Conservation (phyloP, 2,888 invertebrate genomes). For the Eurytoma adleriae region DNA sequence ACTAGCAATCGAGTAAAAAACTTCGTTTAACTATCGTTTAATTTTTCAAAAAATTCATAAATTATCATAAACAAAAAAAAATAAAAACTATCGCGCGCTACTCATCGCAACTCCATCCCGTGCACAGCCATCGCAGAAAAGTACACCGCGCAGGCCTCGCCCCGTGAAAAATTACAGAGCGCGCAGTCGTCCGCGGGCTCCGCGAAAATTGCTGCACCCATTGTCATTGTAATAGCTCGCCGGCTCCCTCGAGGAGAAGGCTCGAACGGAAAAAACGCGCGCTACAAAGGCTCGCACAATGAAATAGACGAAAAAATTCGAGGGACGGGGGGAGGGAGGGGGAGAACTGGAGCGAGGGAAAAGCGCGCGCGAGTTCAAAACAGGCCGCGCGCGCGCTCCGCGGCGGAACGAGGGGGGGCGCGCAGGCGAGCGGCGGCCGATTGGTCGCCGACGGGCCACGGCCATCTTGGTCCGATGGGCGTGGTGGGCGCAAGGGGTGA, state of each 20-base stretch:
- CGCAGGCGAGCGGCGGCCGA: slow-evolving; percentile 60
- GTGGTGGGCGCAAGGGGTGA: slow-evolving; percentile 71
- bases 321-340: background rate
- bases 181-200: background rate
- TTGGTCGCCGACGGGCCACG: slow-evolving; percentile 66
- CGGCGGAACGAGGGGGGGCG: slow-evolving; percentile 9
- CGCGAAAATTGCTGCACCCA: slow-evolving; percentile 29
- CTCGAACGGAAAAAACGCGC: background rate
- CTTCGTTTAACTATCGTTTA: too few species aligned
- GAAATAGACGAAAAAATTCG: slow-evolving; percentile 5
- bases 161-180: slow-evolving; percentile 19
- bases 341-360: slow-evolving; percentile 15
- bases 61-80: too few species aligned
- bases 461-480: slow-evolving; percentile 72
- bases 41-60: too few species aligned
- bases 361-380: slow-evolving; percentile 16
- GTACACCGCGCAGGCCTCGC: too few species aligned
- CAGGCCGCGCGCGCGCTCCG: slow-evolving; percentile 8
- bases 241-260: background rate
- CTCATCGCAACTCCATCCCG: too few species aligned
- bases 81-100: too few species aligned
- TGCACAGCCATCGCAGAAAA: too few species aligned
- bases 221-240: slow-evolving; percentile 29
- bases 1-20: too few species aligned
- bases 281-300: slow-evolving; percentile 6